Conservation (phyloP, 37 sponge, comb jelly and placozoan genomes). For the Halichondria panicea region DNA sequence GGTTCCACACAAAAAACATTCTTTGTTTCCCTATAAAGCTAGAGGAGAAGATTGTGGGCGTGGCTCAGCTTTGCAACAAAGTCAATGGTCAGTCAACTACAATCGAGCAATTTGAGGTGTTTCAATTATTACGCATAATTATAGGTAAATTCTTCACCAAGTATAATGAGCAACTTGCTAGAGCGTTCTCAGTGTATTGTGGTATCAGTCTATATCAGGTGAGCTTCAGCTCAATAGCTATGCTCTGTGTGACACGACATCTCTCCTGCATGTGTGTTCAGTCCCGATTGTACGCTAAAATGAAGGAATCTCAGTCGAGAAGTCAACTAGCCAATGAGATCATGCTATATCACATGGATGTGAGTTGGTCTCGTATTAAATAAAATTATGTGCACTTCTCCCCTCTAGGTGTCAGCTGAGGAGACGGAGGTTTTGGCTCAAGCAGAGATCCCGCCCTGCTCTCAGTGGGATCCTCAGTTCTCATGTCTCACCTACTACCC, state of each 20-base stretch:
- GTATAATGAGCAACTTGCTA: conserved; percentile 73
- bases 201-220: conserved; percentile 85
- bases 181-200: conserved; percentile 77
- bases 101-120: no score
- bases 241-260: no score
- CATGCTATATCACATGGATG: conserved; percentile 94
- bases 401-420: conserved; percentile 27
- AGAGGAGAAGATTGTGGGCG: conserved; percentile 63
- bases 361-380: no score
- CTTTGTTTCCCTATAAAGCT: conserved; percentile 86
- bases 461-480: conserved; percentile 8
- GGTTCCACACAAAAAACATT: conserved; percentile 75
- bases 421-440: conserved; percentile 18
- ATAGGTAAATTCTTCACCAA: conserved; percentile 72
- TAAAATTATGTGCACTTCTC: no score
- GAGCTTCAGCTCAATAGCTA: no score
- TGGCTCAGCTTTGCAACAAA: conserved; percentile 83
- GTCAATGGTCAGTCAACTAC: conserved; percentile 63
- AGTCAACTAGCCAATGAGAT: conserved; percentile 72
- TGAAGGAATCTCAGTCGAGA: conserved; percentile 50
- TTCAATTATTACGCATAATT: no score
- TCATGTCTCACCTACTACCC: conserved; percentile 22
- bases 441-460: background rate
- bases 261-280: no score
- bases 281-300: conserved; percentile 67